Conservation (phyloP, 2,797 vertebrate species). For the Fratercula arctica region DNA sequence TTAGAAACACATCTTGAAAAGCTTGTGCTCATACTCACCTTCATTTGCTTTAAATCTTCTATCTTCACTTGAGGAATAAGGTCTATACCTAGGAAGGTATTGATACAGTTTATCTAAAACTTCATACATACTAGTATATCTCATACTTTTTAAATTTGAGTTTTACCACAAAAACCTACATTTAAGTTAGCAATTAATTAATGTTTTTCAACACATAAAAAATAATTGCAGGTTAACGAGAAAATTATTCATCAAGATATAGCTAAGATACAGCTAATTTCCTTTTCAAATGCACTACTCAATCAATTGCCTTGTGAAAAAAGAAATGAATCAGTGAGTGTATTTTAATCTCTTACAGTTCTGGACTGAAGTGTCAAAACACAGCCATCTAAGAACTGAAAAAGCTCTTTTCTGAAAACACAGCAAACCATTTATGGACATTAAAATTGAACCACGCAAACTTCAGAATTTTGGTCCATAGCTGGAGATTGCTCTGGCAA, state of each 20-base stretch:
- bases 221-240: not conserved
- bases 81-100: conserved; percentile 81
- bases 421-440: not conserved
- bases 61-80: conserved; percentile 93
- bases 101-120: conserved; percentile 28
- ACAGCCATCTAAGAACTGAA: not conserved
- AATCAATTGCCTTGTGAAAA: not conserved
- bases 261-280: not conserved
- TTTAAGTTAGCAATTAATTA: not conserved
- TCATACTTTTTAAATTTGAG: not conserved
- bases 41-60: conserved; percentile 98
- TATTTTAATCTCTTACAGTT: not conserved
- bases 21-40: conserved; percentile 77
- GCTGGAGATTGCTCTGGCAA: not conserved
- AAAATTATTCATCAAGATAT: not conserved
- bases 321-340: not conserved
- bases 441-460: accelerated
- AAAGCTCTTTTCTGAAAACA: not conserved
- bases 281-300: not conserved
- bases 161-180: not conserved
- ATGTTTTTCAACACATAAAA: not conserved
- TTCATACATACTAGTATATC: not conserved
- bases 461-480: not conserved
- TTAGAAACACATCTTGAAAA: not conserved
- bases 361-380: not conserved